phyloP scores from a whole-genome alignment of 1,140 invertebrate genomes.

The Tetragonula clypearis region DNA sequence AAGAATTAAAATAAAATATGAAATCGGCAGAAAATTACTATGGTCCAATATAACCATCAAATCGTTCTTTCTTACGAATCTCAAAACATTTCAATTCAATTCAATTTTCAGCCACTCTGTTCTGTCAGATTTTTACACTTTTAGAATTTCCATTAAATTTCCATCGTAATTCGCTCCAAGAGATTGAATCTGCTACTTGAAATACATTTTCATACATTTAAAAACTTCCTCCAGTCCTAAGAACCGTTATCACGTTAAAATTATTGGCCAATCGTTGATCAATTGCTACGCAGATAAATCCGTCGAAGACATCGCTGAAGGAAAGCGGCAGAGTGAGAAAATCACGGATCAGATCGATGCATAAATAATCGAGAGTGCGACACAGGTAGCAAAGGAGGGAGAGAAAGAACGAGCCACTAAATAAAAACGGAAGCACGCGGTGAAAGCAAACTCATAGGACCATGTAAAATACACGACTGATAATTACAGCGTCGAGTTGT shows the following conservation, averaged over 20 bases:
- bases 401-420: constrained; percentile 6
- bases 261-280: not conserved
- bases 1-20: not conserved
- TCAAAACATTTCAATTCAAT: too few relatives aligned
- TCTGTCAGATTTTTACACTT: too few relatives aligned
- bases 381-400: not conserved
- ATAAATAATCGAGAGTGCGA: not conserved
- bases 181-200: not conserved
- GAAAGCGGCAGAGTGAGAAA: constrained; percentile 1
- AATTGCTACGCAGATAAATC: constrained; percentile 1
- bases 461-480: constrained; percentile 29
- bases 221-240: not conserved
- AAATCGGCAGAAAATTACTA: too few relatives aligned
- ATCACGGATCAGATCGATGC: not conserved
- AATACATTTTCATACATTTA: not conserved
- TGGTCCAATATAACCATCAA: too few relatives aligned
- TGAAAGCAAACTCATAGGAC: constrained; percentile 41
- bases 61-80: too few relatives aligned
- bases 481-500: constrained; percentile 33
- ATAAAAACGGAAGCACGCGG: constrained; percentile 44
- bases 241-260: not conserved
- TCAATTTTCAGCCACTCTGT: too few relatives aligned
- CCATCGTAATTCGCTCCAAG: too few relatives aligned
- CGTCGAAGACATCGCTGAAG: not conserved
- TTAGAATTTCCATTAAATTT: too few relatives aligned